Base-by-base conservation (phyloP, 53 echinoderm and acorn worm genomes). In the Stichopus horrens region DNA sequence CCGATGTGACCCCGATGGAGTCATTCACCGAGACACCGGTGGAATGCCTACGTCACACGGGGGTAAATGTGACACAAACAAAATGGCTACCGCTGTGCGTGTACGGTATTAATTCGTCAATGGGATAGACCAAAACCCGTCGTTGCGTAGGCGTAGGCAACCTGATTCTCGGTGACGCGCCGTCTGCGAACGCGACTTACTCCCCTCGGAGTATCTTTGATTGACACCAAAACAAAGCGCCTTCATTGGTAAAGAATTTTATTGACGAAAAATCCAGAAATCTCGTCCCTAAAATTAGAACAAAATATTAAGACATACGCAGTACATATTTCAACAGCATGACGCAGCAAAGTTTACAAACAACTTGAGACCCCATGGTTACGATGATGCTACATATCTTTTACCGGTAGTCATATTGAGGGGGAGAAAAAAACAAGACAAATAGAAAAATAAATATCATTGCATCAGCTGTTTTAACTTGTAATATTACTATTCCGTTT, bases 51-150 rank as follows among this genome's bases (percentile, higher is more conserved):
- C 85, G 85, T 85, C 85, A 85, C 65, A 22, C 9, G 65, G 23
- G 23, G 21, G 85, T 66, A 85, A 65, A 20, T 37, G 37, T 63
- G 85, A 63, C 68, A 65, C 67, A 85, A 85, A 85, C 85, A 85
- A 85, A 85, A 85, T 85, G 85, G 85, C 85, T 59, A 85, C 85
- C 85, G 85, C 85, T 85, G 85, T 85, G 85, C 23, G 77, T 13
- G 71, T 7, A 71, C 19, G 19, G 71, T 71, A 71, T 71, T n/a
- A 71, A 13, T 71, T 18, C 71, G 14, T 71, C 71, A 71, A 71
- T 18, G 18, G 71, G n/a, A 71, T 18, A 71, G 71, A 71, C 71
- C 71, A 21, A 71, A 71, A 18, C 19, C 71, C 0, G 11, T 71
- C 71, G 18, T 18, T 71, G 81, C 81, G 81, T 81, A 81, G 81